Conservation (phyloP, 2,797 vertebrate species). For the Perdix hodgsoniae region DNA sequence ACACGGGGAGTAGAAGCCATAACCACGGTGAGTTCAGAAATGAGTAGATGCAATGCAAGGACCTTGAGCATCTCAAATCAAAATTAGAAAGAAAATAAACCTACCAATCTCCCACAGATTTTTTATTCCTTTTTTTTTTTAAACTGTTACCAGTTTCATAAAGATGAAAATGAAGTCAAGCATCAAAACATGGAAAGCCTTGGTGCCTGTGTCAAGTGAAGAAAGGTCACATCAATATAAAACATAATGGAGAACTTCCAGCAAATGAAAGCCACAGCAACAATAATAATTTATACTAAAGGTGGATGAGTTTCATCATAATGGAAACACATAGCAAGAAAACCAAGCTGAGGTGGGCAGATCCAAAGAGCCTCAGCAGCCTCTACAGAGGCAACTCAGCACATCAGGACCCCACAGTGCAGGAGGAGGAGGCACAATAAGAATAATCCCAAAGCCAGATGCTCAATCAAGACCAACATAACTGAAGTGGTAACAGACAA, state of each 20-base stretch:
- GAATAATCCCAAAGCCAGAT: slow-evolving; percentile 37
- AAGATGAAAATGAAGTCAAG: slow-evolving; percentile 19
- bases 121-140: not conserved
- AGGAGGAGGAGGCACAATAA: slow-evolving; percentile 30
- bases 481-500: slow-evolving; percentile 51
- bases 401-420: slow-evolving; percentile 43
- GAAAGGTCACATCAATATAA: slow-evolving; percentile 9
- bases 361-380: not conserved
- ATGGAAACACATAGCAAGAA: not conserved
- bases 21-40: not conserved
- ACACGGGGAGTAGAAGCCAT: not conserved
- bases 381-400: not conserved
- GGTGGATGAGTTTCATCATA: not conserved
- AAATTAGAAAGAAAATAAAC: not conserved
- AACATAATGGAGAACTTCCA: not conserved
- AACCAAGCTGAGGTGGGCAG: not conserved
- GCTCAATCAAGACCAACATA: slow-evolving; percentile 41
- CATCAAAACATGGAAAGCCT: not conserved
- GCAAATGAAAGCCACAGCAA: not conserved
- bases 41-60: not conserved
- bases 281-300: not conserved
- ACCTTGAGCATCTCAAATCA: not conserved
- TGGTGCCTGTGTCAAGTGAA: not conserved
- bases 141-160: not conserved
- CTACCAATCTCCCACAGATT: not conserved